Evolutionary conservation across 2,888 invertebrate genomes (phyloP), one percentile per base, ranked within the genome.

Genomic region (Phalangium opilio): DNA sequence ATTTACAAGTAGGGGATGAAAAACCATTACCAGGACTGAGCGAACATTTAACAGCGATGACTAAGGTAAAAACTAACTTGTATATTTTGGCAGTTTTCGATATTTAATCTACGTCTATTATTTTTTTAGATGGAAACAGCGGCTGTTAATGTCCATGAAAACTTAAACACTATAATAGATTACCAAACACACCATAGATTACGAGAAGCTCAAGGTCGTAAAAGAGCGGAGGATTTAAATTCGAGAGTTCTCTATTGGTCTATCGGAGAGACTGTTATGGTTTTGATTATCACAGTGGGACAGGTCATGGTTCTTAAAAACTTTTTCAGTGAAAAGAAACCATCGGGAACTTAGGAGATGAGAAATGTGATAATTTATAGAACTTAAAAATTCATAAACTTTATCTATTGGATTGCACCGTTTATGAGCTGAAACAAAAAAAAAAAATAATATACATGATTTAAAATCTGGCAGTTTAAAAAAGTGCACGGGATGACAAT

Each of bases 141-240:
- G 10, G 79, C 89, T 3, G 81, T 83, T 63, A 81, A 81, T 64
- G 81, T 93, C 54, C 93, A 95, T 65, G 85, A 86, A 64, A 79
- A 83, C 51, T 70, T 95, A 43, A 85, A 83, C 60, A 78, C 76
- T 54, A 83, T 95, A 47, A 74, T 90, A 54, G 96, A 98, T 67
- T 85, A 84, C 62, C 96, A 98, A 72, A 98, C 96, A 4, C 95
- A 96, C 70, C 93, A 96, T 69, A 76, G 93, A 50, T 69, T 98
- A 51, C 74, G 90, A 45, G 98, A 98, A 70, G 81, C 95, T 2
- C 90, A 93, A 65, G 83, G 91, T 44, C 78, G 95, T 45, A 91
- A 89, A 63, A 75, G 93, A 50, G 98, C 95, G 1, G 98, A 98
- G 69, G 90, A 95, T 64, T 72, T 98, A 46, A 96, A 95, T 61